Evolutionary conservation across 2,797 vertebrate species (phyloP), one percentile per base, ranked within the genome.

Genomic region (Platalea minor): DNA sequence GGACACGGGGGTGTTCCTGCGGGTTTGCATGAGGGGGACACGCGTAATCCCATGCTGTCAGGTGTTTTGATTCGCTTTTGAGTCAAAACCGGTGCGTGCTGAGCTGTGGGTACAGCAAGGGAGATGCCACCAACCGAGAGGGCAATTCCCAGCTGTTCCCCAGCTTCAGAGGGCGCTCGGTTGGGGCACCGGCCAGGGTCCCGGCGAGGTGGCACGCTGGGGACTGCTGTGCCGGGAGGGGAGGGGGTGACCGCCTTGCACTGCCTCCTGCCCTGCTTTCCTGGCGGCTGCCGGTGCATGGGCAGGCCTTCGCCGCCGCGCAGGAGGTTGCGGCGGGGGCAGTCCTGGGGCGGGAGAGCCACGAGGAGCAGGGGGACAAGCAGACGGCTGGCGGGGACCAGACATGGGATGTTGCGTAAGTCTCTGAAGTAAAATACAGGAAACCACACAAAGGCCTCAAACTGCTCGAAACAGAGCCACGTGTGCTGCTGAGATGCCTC

Each of bases 31-130:
- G 7, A 43, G 13, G 43, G 39, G 24, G 2, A 41, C 2, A 3
- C 0, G 0, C 0, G 10, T 12, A 21, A 31, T 33, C 23, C 48
- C 2, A 0, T 56, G 69, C 84, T 63, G 39, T 17, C 53, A 48
- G 33, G 51, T 43, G 21, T 13, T 84, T 33, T 73, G 26, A 33
- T 87, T 82, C 76, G 51, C 46, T 65, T 79, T 59, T 29, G 65
- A 54, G 31, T 45, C 59, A 54, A 53, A 77, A 61, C 3, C 0
- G 0, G 13, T 25, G 18, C 0, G 0, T 39, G n/a, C 80, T 51
- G 68, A 73, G 54, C n/a, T 29, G 3, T 48, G 59, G 76, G 24
- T 29, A 26, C 1, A 0, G 67, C 19, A 51, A 68, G 17, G 73
- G 41, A 77, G 77, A 35, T 74, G 60, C 41, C 69, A 45, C 64